Evolutionary conservation across 2,888 invertebrate genomes (phyloP), one percentile per base, ranked within the genome.

Genomic region (Entomobrya proxima): DNA sequence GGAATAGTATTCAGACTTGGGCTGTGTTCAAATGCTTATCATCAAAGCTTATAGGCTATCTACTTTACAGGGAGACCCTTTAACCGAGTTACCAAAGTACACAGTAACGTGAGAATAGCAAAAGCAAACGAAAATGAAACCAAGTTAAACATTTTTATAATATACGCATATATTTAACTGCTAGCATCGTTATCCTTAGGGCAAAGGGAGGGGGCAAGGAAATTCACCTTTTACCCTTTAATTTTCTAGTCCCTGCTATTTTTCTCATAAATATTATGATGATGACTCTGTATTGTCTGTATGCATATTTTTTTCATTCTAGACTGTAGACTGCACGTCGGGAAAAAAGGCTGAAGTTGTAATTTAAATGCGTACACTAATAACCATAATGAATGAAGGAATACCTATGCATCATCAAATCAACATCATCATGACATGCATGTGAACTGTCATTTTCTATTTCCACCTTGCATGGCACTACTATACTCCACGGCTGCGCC

Each of bases 401-500:
- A 64, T 35, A 11, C 13, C n/a, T 21, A 35, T 18, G n/a, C 52
- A 50, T 21, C 69, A 69, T 52, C 79, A 55, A n/a, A n/a, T 21
- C 64, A 37, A 18, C 52, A 50, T 21, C 69, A 69, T 52, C 79
- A 55, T 69, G 52, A 79, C 69, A 80, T 58, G 72, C 80, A 80
- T 58, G 61, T 18, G 37, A 72, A 72, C 72, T 72, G 80, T 72
- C 58, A 72, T 80, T 80, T 80, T 80, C 72, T 32, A 18, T n/a
- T n/a, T n/a, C n/a, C n/a, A n/a, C n/a, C n/a, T n/a, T n/a, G n/a
- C n/a, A n/a, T n/a, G n/a, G n/a, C n/a, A n/a, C n/a, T n/a, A n/a
- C n/a, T n/a, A n/a, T 13, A 47, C n/a, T 47, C 13, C 47, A 47
- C 5, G 3, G 47, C 47, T n/a, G 47, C n/a, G 47, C 11, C 47